phyloP scores from a whole-genome alignment of 2,797 vertebrate species.

The Micrastur ruficollis region DNA sequence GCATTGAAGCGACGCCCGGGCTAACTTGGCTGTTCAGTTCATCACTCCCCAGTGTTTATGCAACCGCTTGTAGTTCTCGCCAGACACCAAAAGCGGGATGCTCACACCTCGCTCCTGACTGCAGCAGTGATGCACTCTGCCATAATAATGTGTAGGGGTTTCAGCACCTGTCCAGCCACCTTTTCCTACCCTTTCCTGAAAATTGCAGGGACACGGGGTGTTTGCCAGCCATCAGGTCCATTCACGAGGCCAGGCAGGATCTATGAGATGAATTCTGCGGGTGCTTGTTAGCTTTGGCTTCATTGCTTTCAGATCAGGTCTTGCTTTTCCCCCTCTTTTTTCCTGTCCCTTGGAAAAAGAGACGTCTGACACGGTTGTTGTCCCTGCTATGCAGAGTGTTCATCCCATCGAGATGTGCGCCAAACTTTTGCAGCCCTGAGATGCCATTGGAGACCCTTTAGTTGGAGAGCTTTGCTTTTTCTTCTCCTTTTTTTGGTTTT shows the following conservation, averaged over 20 bases:
- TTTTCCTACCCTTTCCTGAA: background rate
- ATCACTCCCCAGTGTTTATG: background rate
- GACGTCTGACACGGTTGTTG: accelerated
- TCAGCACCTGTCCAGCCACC: background rate
- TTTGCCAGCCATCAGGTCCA: background rate
- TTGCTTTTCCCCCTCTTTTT: background rate
- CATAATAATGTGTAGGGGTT: accelerated
- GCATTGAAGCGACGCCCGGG: background rate
- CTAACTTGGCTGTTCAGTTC: background rate
- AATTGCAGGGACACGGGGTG: accelerated
- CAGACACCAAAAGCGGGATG: background rate
- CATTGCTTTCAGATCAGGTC: background rate
- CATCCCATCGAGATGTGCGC: background rate
- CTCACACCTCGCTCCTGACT: background rate
- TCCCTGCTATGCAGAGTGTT: background rate
- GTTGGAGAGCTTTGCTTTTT: background rate
- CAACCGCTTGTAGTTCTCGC: background rate
- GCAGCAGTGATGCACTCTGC: accelerated
- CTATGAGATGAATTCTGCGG: background rate
- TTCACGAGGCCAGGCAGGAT: background rate
- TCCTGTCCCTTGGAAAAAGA: background rate
- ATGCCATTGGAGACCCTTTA: background rate
- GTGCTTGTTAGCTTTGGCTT: accelerated
- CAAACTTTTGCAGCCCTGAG: background rate
- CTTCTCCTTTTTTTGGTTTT: background rate